Percentiles rank a stretch among this genome's conserved stretches.
Evolutionary conservation across 2,888 invertebrate species (phyloP).

Genomic region (Druceiella hillmani): DNA sequence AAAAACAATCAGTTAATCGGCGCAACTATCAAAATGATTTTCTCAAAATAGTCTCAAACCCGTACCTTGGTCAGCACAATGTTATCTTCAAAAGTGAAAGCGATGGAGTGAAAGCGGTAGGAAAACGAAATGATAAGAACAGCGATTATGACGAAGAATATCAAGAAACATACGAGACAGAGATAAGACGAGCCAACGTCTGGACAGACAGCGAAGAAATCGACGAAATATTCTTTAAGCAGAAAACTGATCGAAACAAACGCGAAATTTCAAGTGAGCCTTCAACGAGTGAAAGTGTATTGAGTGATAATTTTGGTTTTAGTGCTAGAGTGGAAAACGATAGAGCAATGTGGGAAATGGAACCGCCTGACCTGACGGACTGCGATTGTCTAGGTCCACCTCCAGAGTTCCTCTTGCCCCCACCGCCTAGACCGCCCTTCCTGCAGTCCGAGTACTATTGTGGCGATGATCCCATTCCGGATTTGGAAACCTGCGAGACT

Average conservation of each 20-base stretch:
- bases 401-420: constrained; percentile 68
- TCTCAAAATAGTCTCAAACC: no score
- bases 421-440: constrained; percentile 69
- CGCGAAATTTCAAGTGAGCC: no score
- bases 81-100: no score
- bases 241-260: no score
- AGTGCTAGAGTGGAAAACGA: no score
- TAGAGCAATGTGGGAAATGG: constrained; percentile 68
- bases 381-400: constrained; percentile 73
- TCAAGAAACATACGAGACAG: constrained; percentile 29
- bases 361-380: constrained; percentile 63
- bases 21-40: no score
- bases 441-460: constrained; percentile 64
- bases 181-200: constrained; percentile 42
- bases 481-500: constrained; percentile 70
- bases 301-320: no score
- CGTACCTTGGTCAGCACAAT: no score
- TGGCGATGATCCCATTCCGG: constrained; percentile 64
- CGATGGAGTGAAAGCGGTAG: no score
- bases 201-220: constrained; percentile 49
- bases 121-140: no score
- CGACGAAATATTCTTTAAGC: constrained; percentile 48
- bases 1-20: no score
- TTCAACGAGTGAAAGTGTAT: no score
- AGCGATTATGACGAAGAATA: constrained; percentile 8